Evolutionary conservation across 2,113 vertebrate genomes (phyloP).

Genomic region (Oxyura jamaicensis): DNA sequence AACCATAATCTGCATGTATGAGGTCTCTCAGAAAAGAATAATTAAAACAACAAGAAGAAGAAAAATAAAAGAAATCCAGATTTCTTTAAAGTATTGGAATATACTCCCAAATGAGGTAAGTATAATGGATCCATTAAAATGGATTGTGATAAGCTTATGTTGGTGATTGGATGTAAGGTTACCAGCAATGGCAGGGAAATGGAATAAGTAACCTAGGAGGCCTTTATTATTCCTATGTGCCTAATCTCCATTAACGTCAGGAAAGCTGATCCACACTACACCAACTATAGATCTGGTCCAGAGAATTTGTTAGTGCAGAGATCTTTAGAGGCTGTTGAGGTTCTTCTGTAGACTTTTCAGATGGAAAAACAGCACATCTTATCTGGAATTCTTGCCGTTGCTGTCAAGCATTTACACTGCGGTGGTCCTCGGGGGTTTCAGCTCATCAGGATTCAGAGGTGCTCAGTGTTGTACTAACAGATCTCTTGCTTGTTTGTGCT

Average conservation of each 20-base stretch:
- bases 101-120: not conserved
- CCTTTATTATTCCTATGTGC: not conserved
- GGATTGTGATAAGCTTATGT: not conserved
- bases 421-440: not conserved
- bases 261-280: conserved; percentile 6
- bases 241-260: not conserved
- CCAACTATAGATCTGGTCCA: not conserved
- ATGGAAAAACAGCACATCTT: not conserved
- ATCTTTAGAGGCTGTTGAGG: not conserved
- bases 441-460: not conserved
- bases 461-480: not conserved
- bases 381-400: not conserved
- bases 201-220: not conserved
- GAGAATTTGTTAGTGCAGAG: not conserved
- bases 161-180: not conserved
- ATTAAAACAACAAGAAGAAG: not conserved
- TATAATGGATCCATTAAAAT: not conserved
- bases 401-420: not conserved
- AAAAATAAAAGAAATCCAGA: not conserved
- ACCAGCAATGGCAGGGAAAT: not conserved
- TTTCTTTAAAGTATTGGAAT: not conserved
- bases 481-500: not conserved
- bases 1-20: not conserved
- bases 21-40: not conserved
- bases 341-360: not conserved